These are phyloP conservation scores for Drosophila mettleri DNA, from an alignment of 2,888 invertebrate genomes.

Conservation along the genomic window DNA sequence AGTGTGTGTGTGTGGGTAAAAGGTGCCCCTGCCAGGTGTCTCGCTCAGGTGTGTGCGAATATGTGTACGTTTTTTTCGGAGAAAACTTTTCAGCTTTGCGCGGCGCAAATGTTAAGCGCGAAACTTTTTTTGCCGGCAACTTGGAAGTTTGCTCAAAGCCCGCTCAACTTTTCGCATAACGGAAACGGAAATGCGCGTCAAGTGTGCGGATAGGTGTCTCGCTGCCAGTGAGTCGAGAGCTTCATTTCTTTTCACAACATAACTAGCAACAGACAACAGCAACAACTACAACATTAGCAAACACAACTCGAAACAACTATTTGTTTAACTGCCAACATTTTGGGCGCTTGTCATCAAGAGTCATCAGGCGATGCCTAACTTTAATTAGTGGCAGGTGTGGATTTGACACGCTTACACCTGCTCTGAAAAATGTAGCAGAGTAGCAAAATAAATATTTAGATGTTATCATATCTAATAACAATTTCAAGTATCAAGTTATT, in stretches of 20 bases:
- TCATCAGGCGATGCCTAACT: slow-evolving; percentile 50
- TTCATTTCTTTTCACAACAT: slow-evolving; percentile 43
- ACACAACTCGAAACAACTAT: slow-evolving; percentile 63
- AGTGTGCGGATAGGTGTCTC: slow-evolving; percentile 72
- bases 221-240: slow-evolving; percentile 20
- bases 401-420: slow-evolving; percentile 26
- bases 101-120: slow-evolving; percentile 73
- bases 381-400: slow-evolving; percentile 66
- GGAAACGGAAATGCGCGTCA: slow-evolving; percentile 79
- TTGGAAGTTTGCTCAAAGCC: slow-evolving; percentile 54
- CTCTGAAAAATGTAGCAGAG: slow-evolving; percentile 1
- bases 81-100: slow-evolving; percentile 73
- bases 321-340: slow-evolving; percentile 68
- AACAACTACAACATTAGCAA: slow-evolving; percentile 15
- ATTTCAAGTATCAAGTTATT: too few relatives aligned
- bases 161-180: slow-evolving; percentile 76
- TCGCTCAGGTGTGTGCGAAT: slow-evolving; percentile 22
- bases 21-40: slow-evolving; percentile 43
- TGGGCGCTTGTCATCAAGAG: slow-evolving; percentile 51
- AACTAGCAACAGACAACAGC: slow-evolving; percentile 36
- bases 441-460: background rate
- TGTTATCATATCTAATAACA: background rate
- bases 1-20: slow-evolving; percentile 20
- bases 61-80: slow-evolving; percentile 30
- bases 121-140: slow-evolving; percentile 62